Evolutionary conservation across 1,140 invertebrate genomes (phyloP), one percentile per base, ranked within the genome.

Genomic region (Archivesica marissinica): DNA sequence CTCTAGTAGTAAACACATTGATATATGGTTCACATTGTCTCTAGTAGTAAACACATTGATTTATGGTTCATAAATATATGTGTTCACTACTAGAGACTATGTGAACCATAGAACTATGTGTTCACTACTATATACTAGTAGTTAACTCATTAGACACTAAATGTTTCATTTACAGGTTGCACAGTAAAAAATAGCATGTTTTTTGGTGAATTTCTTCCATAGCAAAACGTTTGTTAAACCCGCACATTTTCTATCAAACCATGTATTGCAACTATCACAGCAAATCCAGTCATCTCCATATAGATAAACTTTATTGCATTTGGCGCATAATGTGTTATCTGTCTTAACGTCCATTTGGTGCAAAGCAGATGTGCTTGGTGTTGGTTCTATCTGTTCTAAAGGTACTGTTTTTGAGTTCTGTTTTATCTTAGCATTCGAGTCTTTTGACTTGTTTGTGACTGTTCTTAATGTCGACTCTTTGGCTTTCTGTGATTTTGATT

Each of bases 231-330:
- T 74, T 23, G 44, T 50, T 52, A 74, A 74, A 15, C 70, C 70
- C 13, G 39, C 39, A 74, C 70, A 74, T 33, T 52, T 44, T 25
- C 70, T 44, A 74, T 74, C 39, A 52, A 47, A 74, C 70, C 70
- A 77, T 35, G 56, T 59, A 39, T 59, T 59, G 38, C 75, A 77
- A 56, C 47, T 77, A 28, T 77, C 75, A 59, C 75, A 77, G 59
- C 50, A 54, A 35, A 77, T 77, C 75, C 75, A 77, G 25, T 77
- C 75, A 59, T 6, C 75, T 56, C 54, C 54, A 56, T 77, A 17
- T 59, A 39, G 13, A 59, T 77, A 59, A 1, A 59, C 9, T 23
- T 77, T 77, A 59, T 59, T 39, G n/a, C 52, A 77, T 23, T 77
- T 77, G 3, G 17, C 20, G 59, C 75, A 77, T 35, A 59, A 77